These are phyloP conservation scores for Scomber colias DNA, from an alignment of 2,113 vertebrate species.

Conservation along the genomic window DNA sequence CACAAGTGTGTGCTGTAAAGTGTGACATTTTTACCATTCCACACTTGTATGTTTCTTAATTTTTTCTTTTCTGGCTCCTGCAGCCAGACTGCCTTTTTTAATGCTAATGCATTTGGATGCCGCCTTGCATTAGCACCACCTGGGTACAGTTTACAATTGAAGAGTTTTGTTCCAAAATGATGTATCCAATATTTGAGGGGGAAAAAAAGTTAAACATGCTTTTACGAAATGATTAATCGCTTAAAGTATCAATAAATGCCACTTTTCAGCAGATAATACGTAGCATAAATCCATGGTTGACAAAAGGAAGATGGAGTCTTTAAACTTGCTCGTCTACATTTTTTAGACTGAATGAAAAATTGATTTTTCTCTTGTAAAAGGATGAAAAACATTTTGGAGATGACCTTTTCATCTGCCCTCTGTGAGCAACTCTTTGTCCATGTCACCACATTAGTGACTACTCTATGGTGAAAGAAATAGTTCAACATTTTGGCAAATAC, in stretches of 20 bases:
- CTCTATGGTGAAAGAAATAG: conserved; percentile 21
- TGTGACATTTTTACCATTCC: conserved; percentile 81
- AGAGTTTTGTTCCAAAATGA: conserved; percentile 72
- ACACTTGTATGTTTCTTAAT: conserved; percentile 68
- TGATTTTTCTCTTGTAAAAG: conserved; percentile 24
- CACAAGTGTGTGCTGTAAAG: conserved; percentile 47
- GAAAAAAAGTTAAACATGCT: conserved; percentile 3
- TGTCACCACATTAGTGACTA: conserved; percentile 31
- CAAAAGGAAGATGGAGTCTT: not conserved
- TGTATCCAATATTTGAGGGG: conserved; percentile 48
- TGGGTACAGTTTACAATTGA: conserved; percentile 73
- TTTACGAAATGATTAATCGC: conserved; percentile 10
- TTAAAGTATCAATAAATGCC: conserved; percentile 16
- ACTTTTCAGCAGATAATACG: not conserved
- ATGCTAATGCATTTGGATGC: conserved; percentile 74
- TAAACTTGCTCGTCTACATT: not conserved
- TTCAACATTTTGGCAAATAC: conserved; percentile 39
- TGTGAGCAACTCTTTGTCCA: conserved; percentile 36
- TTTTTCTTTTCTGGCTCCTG: conserved; percentile 71
- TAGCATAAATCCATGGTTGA: conserved; percentile 8
- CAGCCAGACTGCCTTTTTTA: conserved; percentile 84
- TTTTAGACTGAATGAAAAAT: not conserved
- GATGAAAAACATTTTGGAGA: conserved; percentile 70
- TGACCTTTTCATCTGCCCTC: conserved; percentile 55
- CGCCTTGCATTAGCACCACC: conserved; percentile 74